These are phyloP conservation scores for Trichomycterus rosablanca DNA, from an alignment of 2,113 vertebrate species.

Conservation along the genomic window DNA sequence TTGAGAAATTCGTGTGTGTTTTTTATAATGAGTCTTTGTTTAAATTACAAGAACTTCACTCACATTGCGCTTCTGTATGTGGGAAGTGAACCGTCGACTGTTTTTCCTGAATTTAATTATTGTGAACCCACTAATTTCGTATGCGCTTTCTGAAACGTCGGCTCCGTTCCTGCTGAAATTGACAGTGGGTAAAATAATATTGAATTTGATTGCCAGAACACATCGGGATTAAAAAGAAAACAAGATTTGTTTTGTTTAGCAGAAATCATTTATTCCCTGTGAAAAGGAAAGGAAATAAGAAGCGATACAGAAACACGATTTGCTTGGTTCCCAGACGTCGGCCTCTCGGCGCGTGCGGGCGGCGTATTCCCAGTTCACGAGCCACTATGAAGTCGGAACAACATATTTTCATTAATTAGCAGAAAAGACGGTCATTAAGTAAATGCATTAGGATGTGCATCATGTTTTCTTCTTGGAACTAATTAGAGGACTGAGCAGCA, in stretches of 20 bases:
- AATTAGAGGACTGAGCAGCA: slow-evolving; percentile 32
- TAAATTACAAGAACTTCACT: too few species aligned
- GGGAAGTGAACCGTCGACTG: neutral
- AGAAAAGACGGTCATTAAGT: slow-evolving; percentile 24
- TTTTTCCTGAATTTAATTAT: slow-evolving; percentile 18
- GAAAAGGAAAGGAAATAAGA: neutral
- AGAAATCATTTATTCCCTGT: neutral
- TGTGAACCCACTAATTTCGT: neutral
- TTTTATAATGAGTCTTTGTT: neutral
- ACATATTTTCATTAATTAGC: slow-evolving; percentile 24
- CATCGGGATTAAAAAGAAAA: neutral
- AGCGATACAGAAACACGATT: slow-evolving; percentile 2
- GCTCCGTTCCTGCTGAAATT: slow-evolving; percentile 9
- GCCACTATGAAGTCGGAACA: slow-evolving; percentile 16
- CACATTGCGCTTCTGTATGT: too few species aligned
- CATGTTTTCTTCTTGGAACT: slow-evolving; percentile 23
- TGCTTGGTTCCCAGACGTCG: neutral
- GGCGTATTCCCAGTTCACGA: neutral
- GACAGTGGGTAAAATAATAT: neutral
- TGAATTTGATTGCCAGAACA: slow-evolving; percentile 5
- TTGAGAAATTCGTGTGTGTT: too few species aligned
- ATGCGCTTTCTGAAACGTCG: neutral
- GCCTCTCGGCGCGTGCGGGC: neutral
- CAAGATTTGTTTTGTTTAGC: neutral
- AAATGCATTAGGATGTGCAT: slow-evolving; percentile 26